These are phyloP conservation scores for Telenomus remus DNA, from an alignment of 1,140 invertebrate species.

Conservation along the genomic window DNA sequence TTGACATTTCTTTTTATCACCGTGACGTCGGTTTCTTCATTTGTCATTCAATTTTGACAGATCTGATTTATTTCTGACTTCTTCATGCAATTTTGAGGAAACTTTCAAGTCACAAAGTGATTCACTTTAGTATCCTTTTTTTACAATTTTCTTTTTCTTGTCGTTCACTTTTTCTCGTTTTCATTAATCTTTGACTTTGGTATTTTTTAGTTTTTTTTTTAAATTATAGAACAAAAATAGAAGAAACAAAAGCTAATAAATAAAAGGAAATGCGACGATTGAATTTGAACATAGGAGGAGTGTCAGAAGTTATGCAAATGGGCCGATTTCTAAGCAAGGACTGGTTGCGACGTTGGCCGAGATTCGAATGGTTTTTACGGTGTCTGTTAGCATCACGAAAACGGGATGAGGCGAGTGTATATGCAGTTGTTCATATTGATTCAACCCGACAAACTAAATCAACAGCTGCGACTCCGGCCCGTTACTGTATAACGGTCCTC, in stretches of 20 bases:
- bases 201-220: no score
- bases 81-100: not conserved
- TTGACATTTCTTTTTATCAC: no score
- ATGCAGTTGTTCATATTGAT: conserved; percentile 23
- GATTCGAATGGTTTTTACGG: conserved; percentile 15
- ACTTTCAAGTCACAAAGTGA: no score
- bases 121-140: no score
- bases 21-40: no score
- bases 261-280: not conserved
- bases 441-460: conserved; percentile 28
- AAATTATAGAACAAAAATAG: not conserved
- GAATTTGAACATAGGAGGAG: conserved; percentile 5
- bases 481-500: conserved; percentile 41
- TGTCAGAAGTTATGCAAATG: conserved; percentile 26
- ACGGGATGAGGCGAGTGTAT: conserved; percentile 12
- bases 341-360: conserved; percentile 6
- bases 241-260: not conserved
- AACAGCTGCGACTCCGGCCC: conserved; percentile 38
- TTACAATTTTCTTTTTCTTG: no score
- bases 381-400: conserved; percentile 9
- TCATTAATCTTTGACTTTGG: no score
- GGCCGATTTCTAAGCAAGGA: conserved; percentile 35
- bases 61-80: not conserved
- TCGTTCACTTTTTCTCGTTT: no score
- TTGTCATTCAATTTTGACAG: no score